Conservation (phyloP, 2,113 vertebrate genomes). For the Pseudorectes ferrugineus region DNA sequence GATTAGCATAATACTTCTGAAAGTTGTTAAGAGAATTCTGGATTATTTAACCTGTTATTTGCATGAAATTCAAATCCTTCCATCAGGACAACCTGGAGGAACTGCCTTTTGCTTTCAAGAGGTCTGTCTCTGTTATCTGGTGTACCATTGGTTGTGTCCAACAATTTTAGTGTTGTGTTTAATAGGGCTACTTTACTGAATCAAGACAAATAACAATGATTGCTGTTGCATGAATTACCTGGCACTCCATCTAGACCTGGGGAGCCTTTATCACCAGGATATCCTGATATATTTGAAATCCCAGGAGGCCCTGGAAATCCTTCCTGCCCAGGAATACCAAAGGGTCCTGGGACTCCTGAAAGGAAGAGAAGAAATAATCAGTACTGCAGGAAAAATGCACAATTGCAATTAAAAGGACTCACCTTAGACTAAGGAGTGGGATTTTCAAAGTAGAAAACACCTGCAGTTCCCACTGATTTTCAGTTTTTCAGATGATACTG, state of each 20-base stretch:
- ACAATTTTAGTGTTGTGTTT: neutral
- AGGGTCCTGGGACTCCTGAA: slow-evolving; percentile 78
- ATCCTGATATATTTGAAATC: slow-evolving; percentile 76
- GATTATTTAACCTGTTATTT: neutral
- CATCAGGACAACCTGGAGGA: neutral
- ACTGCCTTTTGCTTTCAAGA: neutral
- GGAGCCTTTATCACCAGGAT: slow-evolving; percentile 78
- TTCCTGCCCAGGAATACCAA: slow-evolving; percentile 76
- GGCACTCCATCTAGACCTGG: slow-evolving; percentile 77
- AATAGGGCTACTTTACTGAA: neutral
- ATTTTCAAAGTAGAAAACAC: neutral
- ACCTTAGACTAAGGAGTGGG: neutral
- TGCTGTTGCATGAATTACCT: slow-evolving; percentile 73
- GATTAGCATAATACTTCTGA: neutral
- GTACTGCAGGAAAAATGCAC: neutral
- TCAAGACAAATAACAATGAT: neutral
- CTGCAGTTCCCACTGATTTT: neutral
- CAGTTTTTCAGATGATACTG: neutral
- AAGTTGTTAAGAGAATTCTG: neutral
- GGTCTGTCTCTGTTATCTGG: neutral
- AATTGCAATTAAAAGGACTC: neutral
- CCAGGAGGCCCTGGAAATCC: slow-evolving; percentile 78
- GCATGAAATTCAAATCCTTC: neutral
- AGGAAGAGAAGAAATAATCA: neutral
- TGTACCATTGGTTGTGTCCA: neutral